A percentile compares a stretch with the other conserved stretches of the same genome.
phyloP scores from a whole-genome alignment of 2,888 invertebrate genomes.

The Mesorhabditis sp. region DNA sequence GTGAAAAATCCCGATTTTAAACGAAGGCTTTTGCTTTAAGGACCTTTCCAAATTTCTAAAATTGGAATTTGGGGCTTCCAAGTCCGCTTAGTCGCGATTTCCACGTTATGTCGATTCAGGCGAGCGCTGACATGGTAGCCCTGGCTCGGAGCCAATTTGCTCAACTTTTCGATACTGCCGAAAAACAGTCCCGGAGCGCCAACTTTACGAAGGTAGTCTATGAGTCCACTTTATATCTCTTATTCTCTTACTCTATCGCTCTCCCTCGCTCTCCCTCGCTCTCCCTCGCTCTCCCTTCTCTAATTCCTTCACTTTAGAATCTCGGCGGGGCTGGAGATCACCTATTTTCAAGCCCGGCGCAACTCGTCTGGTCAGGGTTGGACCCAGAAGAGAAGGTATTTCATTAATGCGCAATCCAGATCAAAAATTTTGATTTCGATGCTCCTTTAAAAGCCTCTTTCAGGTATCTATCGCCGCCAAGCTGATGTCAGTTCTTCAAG shows the following conservation, averaged over 20 bases:
- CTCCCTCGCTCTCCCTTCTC: no score
- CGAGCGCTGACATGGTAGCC: constrained; percentile 24
- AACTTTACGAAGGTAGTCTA: constrained; percentile 34
- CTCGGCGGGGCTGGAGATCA: constrained; percentile 45
- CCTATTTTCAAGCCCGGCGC: constrained; percentile 25
- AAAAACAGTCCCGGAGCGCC: constrained; percentile 21
- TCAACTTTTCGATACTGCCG: constrained; percentile 24
- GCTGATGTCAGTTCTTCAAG: constrained; percentile 45
- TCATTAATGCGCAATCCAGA: background rate
- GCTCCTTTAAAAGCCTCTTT: background rate
- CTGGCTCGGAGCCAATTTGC: constrained; percentile 33
- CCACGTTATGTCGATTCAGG: background rate
- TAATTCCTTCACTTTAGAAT: constrained; percentile 19
- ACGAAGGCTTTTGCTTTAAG: constrained; percentile 11
- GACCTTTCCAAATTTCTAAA: constrained; percentile 5
- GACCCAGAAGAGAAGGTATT: constrained; percentile 8
- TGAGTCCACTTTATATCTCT: background rate
- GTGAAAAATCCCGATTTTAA: no score
- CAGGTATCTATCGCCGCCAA: constrained; percentile 18
- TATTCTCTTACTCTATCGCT: background rate
- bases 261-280: no score
- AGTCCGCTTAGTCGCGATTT: no score
- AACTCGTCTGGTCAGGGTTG: constrained; percentile 37
- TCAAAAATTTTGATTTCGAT: background rate
- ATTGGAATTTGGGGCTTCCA: no score